These are phyloP conservation scores for Philaethria dido DNA, from an alignment of 2,888 invertebrate genomes.

Conservation along the genomic window DNA sequence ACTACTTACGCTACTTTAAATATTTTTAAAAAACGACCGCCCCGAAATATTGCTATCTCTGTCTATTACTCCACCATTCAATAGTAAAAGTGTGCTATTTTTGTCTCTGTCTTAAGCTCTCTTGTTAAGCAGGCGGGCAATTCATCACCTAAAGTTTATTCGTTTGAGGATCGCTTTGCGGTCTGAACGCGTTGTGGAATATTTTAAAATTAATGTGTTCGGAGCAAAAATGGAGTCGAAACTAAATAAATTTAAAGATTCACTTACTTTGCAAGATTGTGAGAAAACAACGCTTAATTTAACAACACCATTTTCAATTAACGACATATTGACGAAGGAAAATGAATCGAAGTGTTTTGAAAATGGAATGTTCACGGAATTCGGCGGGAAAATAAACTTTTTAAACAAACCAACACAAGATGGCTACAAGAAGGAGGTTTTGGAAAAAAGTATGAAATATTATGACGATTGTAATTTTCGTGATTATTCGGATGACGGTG, in stretches of 20 bases:
- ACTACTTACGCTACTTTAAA: slow-evolving; percentile 79
- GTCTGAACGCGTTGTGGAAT: slow-evolving; percentile 63
- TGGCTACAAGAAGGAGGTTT: slow-evolving; percentile 68
- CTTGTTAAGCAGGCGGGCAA: slow-evolving; percentile 77
- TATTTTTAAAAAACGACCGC: slow-evolving; percentile 79
- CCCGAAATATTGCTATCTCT: slow-evolving; percentile 59
- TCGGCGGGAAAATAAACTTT: slow-evolving; percentile 72
- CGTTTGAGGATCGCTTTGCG: slow-evolving; percentile 81
- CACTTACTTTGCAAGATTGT: slow-evolving; percentile 67
- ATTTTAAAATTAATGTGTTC: slow-evolving; percentile 57
- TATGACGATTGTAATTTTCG: slow-evolving; percentile 72
- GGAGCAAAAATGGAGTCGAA: slow-evolving; percentile 73
- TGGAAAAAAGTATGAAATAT: slow-evolving; percentile 71
- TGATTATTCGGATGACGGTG: slow-evolving; percentile 72
- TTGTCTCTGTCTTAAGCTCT: slow-evolving; percentile 73
- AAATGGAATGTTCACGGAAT: slow-evolving; percentile 67
- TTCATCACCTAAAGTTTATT: slow-evolving; percentile 81
- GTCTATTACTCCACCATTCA: slow-evolving; percentile 47
- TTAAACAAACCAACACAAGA: slow-evolving; percentile 60
- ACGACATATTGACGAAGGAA: slow-evolving; percentile 87
- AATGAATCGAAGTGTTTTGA: slow-evolving; percentile 75
- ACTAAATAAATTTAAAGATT: slow-evolving; percentile 66
- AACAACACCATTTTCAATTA: slow-evolving; percentile 88
- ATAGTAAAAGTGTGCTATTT: slow-evolving; percentile 39
- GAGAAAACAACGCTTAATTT: slow-evolving; percentile 72